Base-by-base conservation (phyloP, 2,888 invertebrate genomes). In the Loripinus fragilis region DNA sequence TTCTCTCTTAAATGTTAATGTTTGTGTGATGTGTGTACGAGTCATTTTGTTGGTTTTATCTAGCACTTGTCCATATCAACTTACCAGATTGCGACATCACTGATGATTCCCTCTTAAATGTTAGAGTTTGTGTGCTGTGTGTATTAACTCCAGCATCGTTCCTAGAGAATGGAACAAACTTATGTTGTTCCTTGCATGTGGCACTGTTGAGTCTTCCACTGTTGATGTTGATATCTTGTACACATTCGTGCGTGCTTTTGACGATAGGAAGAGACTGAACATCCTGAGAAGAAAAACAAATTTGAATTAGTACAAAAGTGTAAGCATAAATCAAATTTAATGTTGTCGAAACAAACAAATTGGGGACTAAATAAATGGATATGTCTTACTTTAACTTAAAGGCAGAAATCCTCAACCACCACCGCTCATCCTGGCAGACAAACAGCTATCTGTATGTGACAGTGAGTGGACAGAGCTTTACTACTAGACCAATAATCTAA, bases 121-220 rank as follows among this genome's bases (percentile, higher is more conserved):
- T 89, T 55, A 93, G 87, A 30, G 88, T 92, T 86, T 94, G 94
- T 2, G 87, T 87, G 38, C 93, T 92, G 25, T 91, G 90, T 7
- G 94, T 94, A 17, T 91, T 85, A 10, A 94, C 94, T 10, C 95
- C 95, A 74, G 92, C 94, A 28, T 91, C 89, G 2, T 92, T 90
- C 45, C 92, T 90, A 28, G 96, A 96, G 94, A 97, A 96, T 0
- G 97, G 97, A 65, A 95, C 94, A 94, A 96, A 96, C 23, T 96
- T 93, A 92, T 97, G 97, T 71, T 95, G 95, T 91, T 97, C 97
- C 17, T 94, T 94, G 52, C 96, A 96, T 0, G 94, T 94, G 0
- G 96, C 95, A 81, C 95, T 95, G 88, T 96, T 95, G 2, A 97
- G 94, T 48, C 82, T 80, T 17, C 96, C 96, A 33, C 95, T 95